Evolutionary conservation across 2,797 vertebrate genomes (phyloP), one percentile per base, ranked within the genome.

Genomic region (Danionella dracula): DNA sequence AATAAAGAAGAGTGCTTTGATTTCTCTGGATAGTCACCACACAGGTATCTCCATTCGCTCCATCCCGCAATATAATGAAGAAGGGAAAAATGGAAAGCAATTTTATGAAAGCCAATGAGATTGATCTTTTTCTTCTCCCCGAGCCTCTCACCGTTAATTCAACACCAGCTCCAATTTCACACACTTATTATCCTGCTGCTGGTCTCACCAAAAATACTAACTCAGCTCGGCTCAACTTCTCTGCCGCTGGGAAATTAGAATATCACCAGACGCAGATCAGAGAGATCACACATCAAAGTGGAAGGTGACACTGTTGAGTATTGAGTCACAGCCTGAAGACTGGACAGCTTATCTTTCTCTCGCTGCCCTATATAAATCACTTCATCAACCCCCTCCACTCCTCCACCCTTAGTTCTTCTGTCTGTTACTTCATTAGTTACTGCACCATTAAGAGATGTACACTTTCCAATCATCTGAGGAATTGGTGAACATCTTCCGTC

Each of bases 31-130:
- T 56, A 37, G 7, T 29, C 32, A 21, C 21, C 23, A 21, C 40
- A 57, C 19, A 78, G 32, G 69, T 50, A 44, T 77, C 76, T 63
- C 59, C 75, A 41, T 74, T 21, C 4, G 31, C 21, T 16, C 23
- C 54, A 21, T 66, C 73, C 49, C 54, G 31, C 50, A 46, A 45
- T 69, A 65, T 77, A 77, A 81, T 73, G 73, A 81, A 74, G 63
- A 49, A 46, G 62, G 76, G 61, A 27, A 68, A 71, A 75, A 48
- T 76, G 59, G 44, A 45, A 70, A 45, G 53, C 38, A 49, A 65
- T 73, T 76, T 78, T 54, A 72, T 75, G 46, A 78, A 78, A 70
- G 58, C 56, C 64, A 71, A 60, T 68, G 31, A 70, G 77, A 71
- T 71, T 70, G 64, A 76, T 76, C 62, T 42, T 63, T 27, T 69